phyloP scores from a whole-genome alignment of 2,888 invertebrate species.

The Acleris literana region DNA sequence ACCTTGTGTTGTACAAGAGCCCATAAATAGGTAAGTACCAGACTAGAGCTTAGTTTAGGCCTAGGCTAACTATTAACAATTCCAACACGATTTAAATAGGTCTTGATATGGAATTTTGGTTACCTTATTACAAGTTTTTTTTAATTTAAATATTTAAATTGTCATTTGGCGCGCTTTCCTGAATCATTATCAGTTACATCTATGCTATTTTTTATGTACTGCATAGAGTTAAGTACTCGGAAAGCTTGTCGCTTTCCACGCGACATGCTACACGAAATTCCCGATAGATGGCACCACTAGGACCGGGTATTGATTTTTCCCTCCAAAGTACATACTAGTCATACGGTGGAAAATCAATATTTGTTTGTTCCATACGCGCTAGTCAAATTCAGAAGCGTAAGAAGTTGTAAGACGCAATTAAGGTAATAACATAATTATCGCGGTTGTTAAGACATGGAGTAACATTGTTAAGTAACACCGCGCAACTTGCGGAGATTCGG shows the following conservation, averaged over 20 bases:
- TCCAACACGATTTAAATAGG: too few relatives aligned
- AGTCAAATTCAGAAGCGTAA: conserved; percentile 50
- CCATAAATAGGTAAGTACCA: too few relatives aligned
- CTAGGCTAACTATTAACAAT: too few relatives aligned
- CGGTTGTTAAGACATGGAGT: conserved; percentile 10
- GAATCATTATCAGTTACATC: background rate
- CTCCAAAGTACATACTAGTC: conserved; percentile 44
- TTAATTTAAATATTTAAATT: too few relatives aligned
- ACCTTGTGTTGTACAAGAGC: too few relatives aligned
- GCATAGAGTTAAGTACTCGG: background rate
- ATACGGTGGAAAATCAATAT: conserved; percentile 71
- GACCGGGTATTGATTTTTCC: conserved; percentile 70
- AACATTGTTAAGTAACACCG: conserved; percentile 11
- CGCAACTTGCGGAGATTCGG: conserved; percentile 34
- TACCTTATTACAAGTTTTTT: too few relatives aligned
- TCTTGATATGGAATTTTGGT: too few relatives aligned
- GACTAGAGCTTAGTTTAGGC: too few relatives aligned
- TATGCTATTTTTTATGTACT: conserved; percentile 5
- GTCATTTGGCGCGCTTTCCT: too few relatives aligned
- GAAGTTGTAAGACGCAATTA: conserved; percentile 21
- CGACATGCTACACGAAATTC: conserved; percentile 29
- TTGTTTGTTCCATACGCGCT: conserved; percentile 52
- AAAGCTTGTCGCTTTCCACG: background rate
- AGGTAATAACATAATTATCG: conserved; percentile 22
- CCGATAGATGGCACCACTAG: conserved; percentile 66